A percentile compares a stretch with the other conserved stretches of the same genome.
Conservation (phyloP, 1,140 invertebrate species). For the Anthonomus grandis region DNA sequence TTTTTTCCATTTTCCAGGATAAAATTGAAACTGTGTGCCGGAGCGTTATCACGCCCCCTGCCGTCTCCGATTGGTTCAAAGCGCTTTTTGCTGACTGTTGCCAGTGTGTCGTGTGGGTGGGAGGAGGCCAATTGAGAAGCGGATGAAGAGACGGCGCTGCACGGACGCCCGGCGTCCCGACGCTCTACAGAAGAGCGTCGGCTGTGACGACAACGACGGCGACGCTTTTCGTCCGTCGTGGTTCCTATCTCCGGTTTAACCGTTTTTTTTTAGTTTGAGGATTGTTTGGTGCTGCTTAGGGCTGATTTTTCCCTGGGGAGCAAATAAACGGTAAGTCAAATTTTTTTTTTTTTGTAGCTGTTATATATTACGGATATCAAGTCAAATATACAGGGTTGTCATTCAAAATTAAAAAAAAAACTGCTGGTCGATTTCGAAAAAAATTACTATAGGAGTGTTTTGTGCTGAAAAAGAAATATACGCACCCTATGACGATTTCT, state of each 20-base stretch:
- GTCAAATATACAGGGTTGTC: not conserved
- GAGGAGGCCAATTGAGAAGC: conserved; percentile 43
- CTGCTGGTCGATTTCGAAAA: too few relatives aligned
- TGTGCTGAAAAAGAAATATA: too few relatives aligned
- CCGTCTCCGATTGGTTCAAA: conserved; percentile 33
- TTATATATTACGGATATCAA: not conserved
- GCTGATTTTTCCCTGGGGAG: not conserved
- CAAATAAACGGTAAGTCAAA: not conserved
- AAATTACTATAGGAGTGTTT: too few relatives aligned
- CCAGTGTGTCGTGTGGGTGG: conserved; percentile 37
- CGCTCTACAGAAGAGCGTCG: conserved; percentile 19
- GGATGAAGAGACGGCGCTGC: conserved; percentile 40
- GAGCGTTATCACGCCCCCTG: conserved; percentile 28
- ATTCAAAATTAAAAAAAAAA: too few relatives aligned
- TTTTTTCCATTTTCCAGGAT: conserved; percentile 3
- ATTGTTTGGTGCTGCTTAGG: not conserved
- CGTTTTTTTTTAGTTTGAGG: conserved; percentile 11
- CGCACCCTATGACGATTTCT: too few relatives aligned
- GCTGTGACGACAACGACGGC: conserved; percentile 24
- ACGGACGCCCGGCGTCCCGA: conserved; percentile 14
- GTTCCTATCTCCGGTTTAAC: conserved; percentile 14
- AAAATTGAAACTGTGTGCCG: conserved; percentile 41
- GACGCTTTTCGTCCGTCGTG: conserved; percentile 19
- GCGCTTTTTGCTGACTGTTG: conserved; percentile 32
- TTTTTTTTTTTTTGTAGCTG: not conserved